Percentiles rank a stretch among this genome's conserved stretches.
Evolutionary conservation across 2,797 vertebrate species (phyloP).

Genomic region (Paguma larvata): DNA sequence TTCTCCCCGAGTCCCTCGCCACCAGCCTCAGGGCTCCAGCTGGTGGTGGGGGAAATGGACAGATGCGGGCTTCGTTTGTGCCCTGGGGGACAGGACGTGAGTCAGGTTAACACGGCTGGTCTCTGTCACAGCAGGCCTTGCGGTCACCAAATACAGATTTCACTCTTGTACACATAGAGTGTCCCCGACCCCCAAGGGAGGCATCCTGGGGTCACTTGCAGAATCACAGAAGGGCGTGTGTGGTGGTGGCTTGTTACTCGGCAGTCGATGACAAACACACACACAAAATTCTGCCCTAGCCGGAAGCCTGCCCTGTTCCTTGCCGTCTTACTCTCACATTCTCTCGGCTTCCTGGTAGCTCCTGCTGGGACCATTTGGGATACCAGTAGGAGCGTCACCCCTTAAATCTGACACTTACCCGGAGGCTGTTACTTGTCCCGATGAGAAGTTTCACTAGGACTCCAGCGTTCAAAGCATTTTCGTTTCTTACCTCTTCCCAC

Average conservation of each 20-base stretch:
- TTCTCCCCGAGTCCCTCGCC: background rate
- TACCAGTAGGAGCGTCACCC: no score
- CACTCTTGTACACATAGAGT: background rate
- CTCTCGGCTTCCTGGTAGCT: background rate
- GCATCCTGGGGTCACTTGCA: no score
- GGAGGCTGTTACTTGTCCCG: background rate
- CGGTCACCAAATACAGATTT: background rate
- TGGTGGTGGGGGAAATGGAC: background rate
- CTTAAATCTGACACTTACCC: background rate
- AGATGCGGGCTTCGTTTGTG: background rate
- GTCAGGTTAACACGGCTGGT: background rate
- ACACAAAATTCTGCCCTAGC: background rate
- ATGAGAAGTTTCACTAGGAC: background rate
- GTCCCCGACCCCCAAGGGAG: background rate
- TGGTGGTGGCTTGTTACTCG: background rate
- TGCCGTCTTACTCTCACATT: accelerated
- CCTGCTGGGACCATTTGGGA: background rate
- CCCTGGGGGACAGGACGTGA: background rate
- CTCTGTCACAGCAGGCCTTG: no score
- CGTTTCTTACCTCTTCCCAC: background rate
- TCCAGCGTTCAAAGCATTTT: background rate
- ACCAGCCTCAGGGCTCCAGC: background rate
- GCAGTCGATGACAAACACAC: background rate
- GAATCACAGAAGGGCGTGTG: background rate
- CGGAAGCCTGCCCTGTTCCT: background rate